phyloP scores from a whole-genome alignment of 2,113 vertebrate species.

The Zootoca vivipara region DNA sequence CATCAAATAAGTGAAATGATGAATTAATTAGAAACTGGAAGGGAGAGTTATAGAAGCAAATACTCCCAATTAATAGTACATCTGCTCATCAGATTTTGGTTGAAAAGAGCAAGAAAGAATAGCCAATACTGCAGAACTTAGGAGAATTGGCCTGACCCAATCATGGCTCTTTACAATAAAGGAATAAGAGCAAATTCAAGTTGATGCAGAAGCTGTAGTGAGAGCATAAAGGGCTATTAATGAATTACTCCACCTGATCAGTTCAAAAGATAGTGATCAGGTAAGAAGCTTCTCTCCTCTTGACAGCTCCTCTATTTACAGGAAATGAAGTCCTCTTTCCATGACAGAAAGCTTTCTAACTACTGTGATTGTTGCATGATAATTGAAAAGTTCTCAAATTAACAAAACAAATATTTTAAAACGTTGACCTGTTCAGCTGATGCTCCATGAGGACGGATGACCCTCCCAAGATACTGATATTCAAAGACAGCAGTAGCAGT shows the following conservation, averaged over 20 bases:
- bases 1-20: background rate
- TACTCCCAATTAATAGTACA: background rate
- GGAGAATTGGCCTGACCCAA: background rate
- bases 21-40: too few relatives aligned
- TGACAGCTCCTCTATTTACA: background rate
- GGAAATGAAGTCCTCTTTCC: background rate
- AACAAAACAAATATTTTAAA: background rate
- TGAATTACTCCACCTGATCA: background rate
- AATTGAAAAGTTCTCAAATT: background rate
- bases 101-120: background rate
- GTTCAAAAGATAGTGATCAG: background rate
- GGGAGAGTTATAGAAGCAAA: background rate
- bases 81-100: background rate
- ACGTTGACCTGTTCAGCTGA: background rate
- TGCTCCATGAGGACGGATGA: background rate
- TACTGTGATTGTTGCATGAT: background rate
- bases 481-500: background rate
- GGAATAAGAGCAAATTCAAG: background rate
- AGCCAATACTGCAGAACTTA: background rate
- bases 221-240: background rate
- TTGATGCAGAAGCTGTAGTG: background rate
- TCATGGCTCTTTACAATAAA: background rate
- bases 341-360: background rate
- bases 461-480: background rate
- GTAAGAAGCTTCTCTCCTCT: background rate